Conservation (phyloP, 2,797 vertebrate species). For the Gymnocypris eckloni region DNA sequence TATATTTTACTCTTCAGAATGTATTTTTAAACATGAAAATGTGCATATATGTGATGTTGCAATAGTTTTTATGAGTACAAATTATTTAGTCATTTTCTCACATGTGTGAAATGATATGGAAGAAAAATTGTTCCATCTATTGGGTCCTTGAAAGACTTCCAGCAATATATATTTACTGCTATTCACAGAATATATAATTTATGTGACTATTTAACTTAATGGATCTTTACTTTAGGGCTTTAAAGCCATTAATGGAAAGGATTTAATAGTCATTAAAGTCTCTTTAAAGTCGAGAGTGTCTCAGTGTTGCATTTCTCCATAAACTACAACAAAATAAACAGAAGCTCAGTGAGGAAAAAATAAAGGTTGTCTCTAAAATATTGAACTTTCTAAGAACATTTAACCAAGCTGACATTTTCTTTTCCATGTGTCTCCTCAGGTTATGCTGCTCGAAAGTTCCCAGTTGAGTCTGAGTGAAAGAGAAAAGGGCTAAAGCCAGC, state of each 20-base stretch:
- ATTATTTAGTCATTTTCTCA: not conserved
- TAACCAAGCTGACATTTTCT: slow-evolving; percentile 13
- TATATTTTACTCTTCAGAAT: not conserved
- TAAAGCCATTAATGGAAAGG: slow-evolving; percentile 26
- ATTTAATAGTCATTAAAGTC: slow-evolving; percentile 20
- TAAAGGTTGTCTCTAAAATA: not conserved
- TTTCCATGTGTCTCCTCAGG: slow-evolving; percentile 51
- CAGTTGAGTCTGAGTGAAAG: slow-evolving; percentile 67
- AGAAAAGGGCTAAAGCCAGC: slow-evolving; percentile 66
- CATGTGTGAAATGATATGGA: not conserved
- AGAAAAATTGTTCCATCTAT: not conserved
- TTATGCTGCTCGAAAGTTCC: slow-evolving; percentile 67
- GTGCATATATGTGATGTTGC: not conserved
- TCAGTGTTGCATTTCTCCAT: not conserved
- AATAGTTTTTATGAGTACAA: not conserved
- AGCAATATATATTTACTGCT: not conserved
- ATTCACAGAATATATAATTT: slow-evolving; percentile 1
- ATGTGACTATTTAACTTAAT: slow-evolving; percentile 38
- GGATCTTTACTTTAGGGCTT: slow-evolving; percentile 27
- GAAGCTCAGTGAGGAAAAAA: not conserved
- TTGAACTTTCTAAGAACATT: not conserved
- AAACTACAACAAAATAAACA: not conserved
- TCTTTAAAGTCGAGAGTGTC: slow-evolving; percentile 6
- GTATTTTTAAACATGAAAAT: not conserved
- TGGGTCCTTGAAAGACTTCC: not conserved